Evolutionary conservation across 1,140 invertebrate species (phyloP).

Genomic region (Neotoxoptera formosana): DNA sequence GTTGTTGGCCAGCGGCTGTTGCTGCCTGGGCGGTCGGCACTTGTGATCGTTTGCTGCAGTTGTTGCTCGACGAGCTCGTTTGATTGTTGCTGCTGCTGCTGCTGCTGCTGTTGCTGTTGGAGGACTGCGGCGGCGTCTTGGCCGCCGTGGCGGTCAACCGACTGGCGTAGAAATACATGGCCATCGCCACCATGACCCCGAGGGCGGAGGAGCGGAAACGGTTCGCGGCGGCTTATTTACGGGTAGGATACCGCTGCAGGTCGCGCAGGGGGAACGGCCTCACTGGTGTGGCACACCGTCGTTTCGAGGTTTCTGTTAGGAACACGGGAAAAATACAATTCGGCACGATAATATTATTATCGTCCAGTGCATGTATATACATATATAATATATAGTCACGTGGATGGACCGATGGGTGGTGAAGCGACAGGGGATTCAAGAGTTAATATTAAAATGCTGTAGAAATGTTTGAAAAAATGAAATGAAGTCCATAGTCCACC

Average conservation of each 20-base stretch:
- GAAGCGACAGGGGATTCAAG: no score
- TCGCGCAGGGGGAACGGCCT: no score
- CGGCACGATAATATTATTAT: neutral
- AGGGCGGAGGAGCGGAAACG: neutral
- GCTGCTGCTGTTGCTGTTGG: neutral
- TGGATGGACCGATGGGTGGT: neutral
- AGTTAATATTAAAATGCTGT: no score
- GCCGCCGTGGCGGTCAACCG: slow-evolving; percentile 58
- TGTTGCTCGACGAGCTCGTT: neutral
- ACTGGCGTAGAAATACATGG: slow-evolving; percentile 60
- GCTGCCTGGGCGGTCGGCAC: neutral
- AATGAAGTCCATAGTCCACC: neutral
- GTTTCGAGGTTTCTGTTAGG: neutral
- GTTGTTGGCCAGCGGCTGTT: neutral
- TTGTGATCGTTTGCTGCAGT: neutral
- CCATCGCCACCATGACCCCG: slow-evolving; percentile 58
- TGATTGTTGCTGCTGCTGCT: neutral
- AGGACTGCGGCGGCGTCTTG: slow-evolving; percentile 20
- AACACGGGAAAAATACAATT: neutral
- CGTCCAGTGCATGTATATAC: neutral
- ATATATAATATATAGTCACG: neutral
- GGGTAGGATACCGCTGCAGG: neutral
- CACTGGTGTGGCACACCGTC: neutral
- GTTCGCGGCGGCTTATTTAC: neutral
- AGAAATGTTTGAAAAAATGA: no score